phyloP scores from a whole-genome alignment of 1,140 invertebrate species.

The Camponotus pennsylvanicus region DNA sequence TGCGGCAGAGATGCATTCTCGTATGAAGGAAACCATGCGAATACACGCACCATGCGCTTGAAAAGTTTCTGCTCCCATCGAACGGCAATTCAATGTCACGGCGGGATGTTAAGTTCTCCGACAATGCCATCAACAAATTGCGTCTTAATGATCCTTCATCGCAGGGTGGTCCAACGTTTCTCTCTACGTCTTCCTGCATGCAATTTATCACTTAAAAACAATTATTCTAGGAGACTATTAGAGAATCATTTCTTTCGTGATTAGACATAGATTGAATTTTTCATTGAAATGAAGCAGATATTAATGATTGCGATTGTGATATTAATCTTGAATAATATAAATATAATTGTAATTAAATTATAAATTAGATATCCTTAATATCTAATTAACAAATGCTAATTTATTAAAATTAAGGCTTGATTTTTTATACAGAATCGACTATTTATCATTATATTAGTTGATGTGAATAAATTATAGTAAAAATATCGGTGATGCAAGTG shows the following conservation, averaged over 20 bases:
- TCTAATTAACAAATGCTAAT: neutral
- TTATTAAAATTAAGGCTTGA: constrained; percentile 16
- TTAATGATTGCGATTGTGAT: too few relatives aligned
- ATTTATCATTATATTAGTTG: neutral
- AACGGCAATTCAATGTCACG: neutral
- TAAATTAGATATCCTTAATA: too few relatives aligned
- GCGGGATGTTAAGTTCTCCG: neutral
- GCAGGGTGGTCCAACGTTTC: neutral
- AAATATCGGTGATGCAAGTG: neutral
- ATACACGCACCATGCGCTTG: neutral
- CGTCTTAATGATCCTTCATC: neutral
- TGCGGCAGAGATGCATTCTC: neutral
- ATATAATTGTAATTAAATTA: too few relatives aligned
- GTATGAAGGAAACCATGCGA: neutral
- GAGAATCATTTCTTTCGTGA: too few relatives aligned
- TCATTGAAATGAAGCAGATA: neutral
- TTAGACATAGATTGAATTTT: neutral
- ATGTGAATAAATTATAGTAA: constrained; percentile 13
- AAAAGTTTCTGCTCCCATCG: neutral
- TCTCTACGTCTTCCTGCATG: too few relatives aligned
- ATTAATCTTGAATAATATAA: too few relatives aligned
- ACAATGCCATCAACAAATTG: neutral
- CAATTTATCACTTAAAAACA: too few relatives aligned
- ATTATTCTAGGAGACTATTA: too few relatives aligned
- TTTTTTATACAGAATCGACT: neutral